Evolutionary conservation across 1,140 invertebrate genomes (phyloP).

Genomic region (Drosophila parvula): DNA sequence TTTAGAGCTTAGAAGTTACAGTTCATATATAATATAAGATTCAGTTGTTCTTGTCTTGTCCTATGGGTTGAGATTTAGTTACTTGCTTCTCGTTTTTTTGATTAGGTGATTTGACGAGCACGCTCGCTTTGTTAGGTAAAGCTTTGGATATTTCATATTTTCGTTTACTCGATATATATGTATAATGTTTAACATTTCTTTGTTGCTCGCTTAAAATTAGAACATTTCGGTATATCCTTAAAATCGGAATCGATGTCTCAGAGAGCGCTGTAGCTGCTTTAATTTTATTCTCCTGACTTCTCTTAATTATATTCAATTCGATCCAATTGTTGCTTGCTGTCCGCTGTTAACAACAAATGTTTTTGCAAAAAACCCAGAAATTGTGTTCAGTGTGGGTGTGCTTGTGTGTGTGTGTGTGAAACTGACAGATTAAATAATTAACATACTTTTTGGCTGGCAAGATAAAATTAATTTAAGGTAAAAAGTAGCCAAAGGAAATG

Average conservation of each 20-base stretch:
- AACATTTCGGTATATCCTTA: conserved; percentile 45
- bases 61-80: conserved; percentile 23
- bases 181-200: conserved; percentile 41
- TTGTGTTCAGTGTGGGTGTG: conserved; percentile 17
- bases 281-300: conserved; percentile 2
- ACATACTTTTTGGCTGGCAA: conserved; percentile 40
- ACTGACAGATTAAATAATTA: conserved; percentile 3
- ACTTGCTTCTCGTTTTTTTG: conserved; percentile 20
- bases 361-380: conserved; percentile 59
- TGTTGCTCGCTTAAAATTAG: conserved; percentile 50
- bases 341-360: conserved; percentile 48
- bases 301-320: conserved; percentile 15
- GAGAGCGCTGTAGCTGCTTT: conserved; percentile 43
- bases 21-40: conserved; percentile 57
- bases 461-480: neutral
- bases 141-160: conserved; percentile 51
- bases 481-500: neutral
- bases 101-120: conserved; percentile 30
- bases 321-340: conserved; percentile 13
- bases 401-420: conserved; percentile 8
- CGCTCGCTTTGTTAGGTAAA: conserved; percentile 38
- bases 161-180: conserved; percentile 46
- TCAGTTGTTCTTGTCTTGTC: conserved; percentile 52
- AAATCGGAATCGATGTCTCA: conserved; percentile 50
- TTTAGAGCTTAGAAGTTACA: conserved; percentile 72